Evolutionary conservation across 2,888 invertebrate genomes (phyloP).

Genomic region (Synergus itoensis): DNA sequence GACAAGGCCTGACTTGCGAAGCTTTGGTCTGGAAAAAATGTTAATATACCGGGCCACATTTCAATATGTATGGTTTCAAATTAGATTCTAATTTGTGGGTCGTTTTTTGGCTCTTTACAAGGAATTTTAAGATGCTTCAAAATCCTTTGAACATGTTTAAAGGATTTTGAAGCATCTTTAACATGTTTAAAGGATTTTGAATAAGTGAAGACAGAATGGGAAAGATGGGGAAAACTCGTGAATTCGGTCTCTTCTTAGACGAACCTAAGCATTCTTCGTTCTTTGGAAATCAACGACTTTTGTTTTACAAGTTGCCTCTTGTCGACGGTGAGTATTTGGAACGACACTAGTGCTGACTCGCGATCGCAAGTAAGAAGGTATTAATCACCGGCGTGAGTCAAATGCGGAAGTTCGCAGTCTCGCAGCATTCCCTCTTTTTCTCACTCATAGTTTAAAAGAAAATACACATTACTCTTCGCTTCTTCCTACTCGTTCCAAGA

Average conservation of each 20-base stretch:
- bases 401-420: constrained; percentile 6
- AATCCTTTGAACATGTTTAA: no score
- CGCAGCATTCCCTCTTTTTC: neutral
- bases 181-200: neutral
- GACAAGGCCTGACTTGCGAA: neutral
- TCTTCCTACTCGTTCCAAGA: neutral
- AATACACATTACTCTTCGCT: constrained; percentile 17
- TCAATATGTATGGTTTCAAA: no score
- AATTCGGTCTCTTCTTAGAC: constrained; percentile 23
- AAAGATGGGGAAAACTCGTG: neutral
- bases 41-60: no score
- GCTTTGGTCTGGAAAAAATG: neutral
- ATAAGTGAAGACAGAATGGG: neutral
- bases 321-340: constrained; percentile 10
- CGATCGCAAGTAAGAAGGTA: constrained; percentile 23
- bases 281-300: constrained; percentile 38
- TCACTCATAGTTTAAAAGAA: constrained; percentile 14
- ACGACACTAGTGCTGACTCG: constrained; percentile 4
- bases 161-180: no score
- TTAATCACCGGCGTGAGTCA: constrained; percentile 35
- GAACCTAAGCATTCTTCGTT: constrained; percentile 25
- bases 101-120: neutral
- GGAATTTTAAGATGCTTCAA: neutral
- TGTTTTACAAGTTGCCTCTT: constrained; percentile 40
- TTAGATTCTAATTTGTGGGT: no score